Percentiles rank a stretch among this genome's conserved stretches.
These are phyloP conservation scores for Grus americana DNA, from an alignment of 2,113 vertebrate species.

Conservation along the genomic window DNA sequence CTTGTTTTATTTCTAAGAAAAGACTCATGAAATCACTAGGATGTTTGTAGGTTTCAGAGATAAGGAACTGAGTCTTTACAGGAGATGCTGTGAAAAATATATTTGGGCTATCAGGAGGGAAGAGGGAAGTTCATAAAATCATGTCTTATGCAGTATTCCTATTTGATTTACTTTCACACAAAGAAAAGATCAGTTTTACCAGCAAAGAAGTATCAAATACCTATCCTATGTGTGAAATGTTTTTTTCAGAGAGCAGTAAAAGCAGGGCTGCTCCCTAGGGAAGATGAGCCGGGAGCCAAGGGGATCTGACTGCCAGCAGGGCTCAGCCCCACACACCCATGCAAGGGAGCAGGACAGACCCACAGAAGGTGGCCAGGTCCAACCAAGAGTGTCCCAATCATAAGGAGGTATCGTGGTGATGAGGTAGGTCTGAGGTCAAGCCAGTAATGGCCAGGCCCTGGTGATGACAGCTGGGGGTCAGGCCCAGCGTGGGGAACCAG, in stretches of 20 bases:
- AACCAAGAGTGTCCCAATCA: not conserved
- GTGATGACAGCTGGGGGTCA: not conserved
- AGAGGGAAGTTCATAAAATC: not conserved
- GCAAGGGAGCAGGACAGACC: not conserved
- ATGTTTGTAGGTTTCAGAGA: not conserved
- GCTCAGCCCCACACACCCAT: not conserved
- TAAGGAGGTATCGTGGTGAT: not conserved
- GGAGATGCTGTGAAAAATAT: not conserved
- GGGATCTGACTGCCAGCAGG: accelerated
- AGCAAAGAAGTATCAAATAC: not conserved
- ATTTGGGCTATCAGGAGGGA: not conserved
- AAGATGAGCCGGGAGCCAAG: not conserved
- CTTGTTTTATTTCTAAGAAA: not conserved
- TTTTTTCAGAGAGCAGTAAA: not conserved
- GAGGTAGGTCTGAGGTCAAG: not conserved
- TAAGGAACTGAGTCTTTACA: not conserved
- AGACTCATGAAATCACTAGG: not conserved
- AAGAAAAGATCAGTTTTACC: not conserved
- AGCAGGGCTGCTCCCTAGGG: not conserved
- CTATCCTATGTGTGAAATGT: not conserved
- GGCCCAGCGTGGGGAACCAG: not conserved
- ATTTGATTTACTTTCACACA: not conserved
- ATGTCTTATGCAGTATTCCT: not conserved
- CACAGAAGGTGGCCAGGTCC: not conserved
- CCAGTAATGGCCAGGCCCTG: accelerated